Percentiles rank a stretch among this genome's conserved stretches.
phyloP scores from a whole-genome alignment of 2,888 invertebrate species.

The Geophilus truncorum region DNA sequence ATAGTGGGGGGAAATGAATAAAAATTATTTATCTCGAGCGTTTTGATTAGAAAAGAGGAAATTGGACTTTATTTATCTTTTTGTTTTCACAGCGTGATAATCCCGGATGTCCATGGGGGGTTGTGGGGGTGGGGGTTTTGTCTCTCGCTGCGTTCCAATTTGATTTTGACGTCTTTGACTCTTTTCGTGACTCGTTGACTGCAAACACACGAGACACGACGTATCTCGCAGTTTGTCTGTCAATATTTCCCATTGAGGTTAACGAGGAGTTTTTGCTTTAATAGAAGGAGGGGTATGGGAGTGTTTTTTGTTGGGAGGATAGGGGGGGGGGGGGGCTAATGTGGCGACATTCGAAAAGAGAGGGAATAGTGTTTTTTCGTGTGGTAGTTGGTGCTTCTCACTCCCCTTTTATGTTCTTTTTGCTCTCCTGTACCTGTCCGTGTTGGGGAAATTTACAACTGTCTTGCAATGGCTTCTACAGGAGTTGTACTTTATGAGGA shows the following conservation, averaged over 20 bases:
- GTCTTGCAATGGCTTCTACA: slow-evolving; percentile 15
- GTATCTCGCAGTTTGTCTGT: neutral
- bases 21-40: too few species aligned
- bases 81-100: neutral
- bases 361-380: slow-evolving; percentile 24
- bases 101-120: neutral
- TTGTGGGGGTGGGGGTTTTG: too few species aligned
- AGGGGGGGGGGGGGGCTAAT: neutral
- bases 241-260: neutral
- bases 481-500: slow-evolving; percentile 7
- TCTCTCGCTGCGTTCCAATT: neutral
- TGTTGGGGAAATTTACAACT: slow-evolving; percentile 12
- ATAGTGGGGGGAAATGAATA: neutral
- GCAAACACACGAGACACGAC: neutral
- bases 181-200: neutral
- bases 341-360: slow-evolving; percentile 17
- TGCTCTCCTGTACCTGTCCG: slow-evolving; percentile 21
- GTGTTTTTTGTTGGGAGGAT: too few species aligned
- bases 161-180: neutral
- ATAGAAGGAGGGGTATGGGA: neutral
- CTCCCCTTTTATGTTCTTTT: slow-evolving; percentile 27
- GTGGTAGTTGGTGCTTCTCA: slow-evolving; percentile 21
- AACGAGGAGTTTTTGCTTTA: neutral
- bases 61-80: neutral
- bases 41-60: neutral